Base-by-base conservation (phyloP, 1,140 invertebrate species). In the Musca domestica region DNA sequence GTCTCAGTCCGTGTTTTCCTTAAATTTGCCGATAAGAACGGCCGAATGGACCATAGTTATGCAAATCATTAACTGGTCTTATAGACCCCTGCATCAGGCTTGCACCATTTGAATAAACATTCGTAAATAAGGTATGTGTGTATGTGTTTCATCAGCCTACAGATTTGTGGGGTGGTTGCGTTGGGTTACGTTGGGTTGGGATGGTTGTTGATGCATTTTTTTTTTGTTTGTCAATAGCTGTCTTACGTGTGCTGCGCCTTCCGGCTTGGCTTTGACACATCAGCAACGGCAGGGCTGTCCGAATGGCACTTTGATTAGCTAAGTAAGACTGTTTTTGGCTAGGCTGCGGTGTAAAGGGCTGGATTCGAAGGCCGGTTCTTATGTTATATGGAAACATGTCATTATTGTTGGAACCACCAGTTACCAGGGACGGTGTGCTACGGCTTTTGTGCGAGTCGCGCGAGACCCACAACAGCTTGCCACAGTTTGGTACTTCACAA, bases 401-500 rank as follows among this genome's bases (percentile, higher is more conserved):
- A 70, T 74, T 47, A 71, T 52, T 3, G 71, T 71, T 15, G 72
- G 68, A 2, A 66, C 56, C 41, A 67, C 56, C 64, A n/a, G 67
- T 56, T 20, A 64, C 58, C 25, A 64, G 48, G 15, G 63, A 23
- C 4, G 41, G 34, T 14, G 41, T n/a, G 22, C 63, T 7, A 47
- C 25, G 46, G 48, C 22, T 22, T 52, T 48, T 64, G 14, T 64
- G 41, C 2, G 64, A 52, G 22, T 69, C 58, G 20, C 74, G 73
- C 51, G 72, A 72, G 46, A 81, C 23, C 78, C 78, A 81, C 3
- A 81, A 70, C 58, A 81, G 64, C 74, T 81, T 81, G 48, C 78
- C 78, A 30, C 78, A 81, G 66, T 81, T 81, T 49, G 74, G 71
- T 64, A 81, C 74, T 47, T 79, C 74, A 67, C 78, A 81, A 63